A percentile compares a stretch with the other conserved stretches of the same genome.
Evolutionary conservation across 2,888 invertebrate genomes (phyloP).

Genomic region (Lasiommata megera): DNA sequence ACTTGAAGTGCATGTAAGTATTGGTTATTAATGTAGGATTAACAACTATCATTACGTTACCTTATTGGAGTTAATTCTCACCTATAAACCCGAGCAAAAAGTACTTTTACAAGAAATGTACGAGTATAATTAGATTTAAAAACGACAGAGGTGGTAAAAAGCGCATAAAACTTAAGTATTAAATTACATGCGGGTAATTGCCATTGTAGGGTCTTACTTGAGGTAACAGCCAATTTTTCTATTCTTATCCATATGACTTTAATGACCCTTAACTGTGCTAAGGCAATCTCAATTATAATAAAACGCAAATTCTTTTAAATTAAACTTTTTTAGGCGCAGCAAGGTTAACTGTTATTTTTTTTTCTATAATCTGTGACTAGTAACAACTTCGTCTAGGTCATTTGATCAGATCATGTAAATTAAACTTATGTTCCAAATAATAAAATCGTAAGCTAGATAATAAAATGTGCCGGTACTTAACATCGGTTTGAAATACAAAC

Average conservation of each 20-base stretch:
- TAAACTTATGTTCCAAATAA: too few relatives aligned
- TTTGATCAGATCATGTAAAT: too few relatives aligned
- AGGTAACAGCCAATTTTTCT: slow-evolving; percentile 16
- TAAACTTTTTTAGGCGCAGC: too few relatives aligned
- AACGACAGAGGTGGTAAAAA: slow-evolving; percentile 1
- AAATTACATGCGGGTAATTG: slow-evolving; percentile 20
- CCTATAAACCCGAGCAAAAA: background rate
- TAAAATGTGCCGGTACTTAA: too few relatives aligned
- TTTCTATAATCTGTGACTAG: too few relatives aligned
- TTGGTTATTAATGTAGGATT: background rate
- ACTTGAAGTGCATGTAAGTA: background rate
- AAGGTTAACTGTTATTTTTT: too few relatives aligned
- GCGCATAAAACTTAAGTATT: slow-evolving; percentile 12
- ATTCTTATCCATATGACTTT: slow-evolving; percentile 12
- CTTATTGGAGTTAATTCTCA: background rate
- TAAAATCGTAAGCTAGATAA: too few relatives aligned
- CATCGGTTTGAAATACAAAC: too few relatives aligned
- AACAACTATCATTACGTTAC: background rate
- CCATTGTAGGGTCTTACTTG: slow-evolving; percentile 8
- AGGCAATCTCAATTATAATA: background rate
- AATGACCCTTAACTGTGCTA: background rate
- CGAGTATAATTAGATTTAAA: background rate
- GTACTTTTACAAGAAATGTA: background rate
- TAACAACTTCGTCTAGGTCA: too few relatives aligned
- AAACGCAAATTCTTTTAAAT: background rate